A percentile compares a stretch with the other conserved stretches of the same genome.
phyloP scores from a whole-genome alignment of 2,797 vertebrate genomes.

The Hipposideros larvatus region DNA sequence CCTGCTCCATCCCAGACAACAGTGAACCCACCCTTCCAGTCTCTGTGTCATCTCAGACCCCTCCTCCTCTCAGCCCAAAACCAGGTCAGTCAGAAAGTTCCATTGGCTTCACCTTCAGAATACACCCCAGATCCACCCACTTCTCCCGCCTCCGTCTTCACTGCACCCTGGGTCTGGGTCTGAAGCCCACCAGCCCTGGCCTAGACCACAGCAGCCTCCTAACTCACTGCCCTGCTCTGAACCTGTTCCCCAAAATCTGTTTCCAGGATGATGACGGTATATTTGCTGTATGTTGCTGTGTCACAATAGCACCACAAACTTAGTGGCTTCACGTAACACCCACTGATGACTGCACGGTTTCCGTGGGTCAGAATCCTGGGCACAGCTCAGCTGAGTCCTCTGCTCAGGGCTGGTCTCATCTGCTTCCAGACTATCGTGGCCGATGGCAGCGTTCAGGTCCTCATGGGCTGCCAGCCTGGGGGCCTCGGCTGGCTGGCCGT shows the following conservation, averaged over 20 bases:
- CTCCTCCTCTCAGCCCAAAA: neutral
- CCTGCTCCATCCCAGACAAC: accelerated
- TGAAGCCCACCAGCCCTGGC: neutral
- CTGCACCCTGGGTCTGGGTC: neutral
- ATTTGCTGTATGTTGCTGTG: accelerated
- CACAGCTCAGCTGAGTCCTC: neutral
- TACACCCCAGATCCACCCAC: accelerated
- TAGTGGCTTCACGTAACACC: too few species aligned
- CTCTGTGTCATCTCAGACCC: neutral
- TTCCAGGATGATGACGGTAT: neutral
- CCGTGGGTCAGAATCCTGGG: accelerated
- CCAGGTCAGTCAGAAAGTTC: neutral
- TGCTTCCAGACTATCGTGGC: accelerated
- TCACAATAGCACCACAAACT: accelerated
- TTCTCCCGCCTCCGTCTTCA: neutral
- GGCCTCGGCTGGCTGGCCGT: neutral
- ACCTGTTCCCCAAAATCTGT: too few species aligned
- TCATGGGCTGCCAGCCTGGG: accelerated
- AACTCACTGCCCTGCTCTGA: accelerated
- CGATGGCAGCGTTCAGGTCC: accelerated
- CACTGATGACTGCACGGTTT: accelerated
- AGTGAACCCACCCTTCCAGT: neutral
- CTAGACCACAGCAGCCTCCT: neutral
- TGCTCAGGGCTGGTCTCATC: accelerated
- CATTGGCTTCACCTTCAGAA: neutral